Conservation (phyloP, 2,888 invertebrate species). For the Mythimna pallens region DNA sequence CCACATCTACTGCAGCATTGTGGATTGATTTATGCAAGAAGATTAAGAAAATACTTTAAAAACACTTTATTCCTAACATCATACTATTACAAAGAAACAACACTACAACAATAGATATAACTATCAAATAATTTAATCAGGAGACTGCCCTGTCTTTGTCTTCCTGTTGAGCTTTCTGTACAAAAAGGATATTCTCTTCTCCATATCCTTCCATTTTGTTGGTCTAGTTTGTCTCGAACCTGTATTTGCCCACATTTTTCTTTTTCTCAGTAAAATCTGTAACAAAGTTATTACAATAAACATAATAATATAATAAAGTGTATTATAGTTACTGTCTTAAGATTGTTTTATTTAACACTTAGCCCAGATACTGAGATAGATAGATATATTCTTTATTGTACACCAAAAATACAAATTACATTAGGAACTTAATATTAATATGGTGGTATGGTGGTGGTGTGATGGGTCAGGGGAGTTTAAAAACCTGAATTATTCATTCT, state of each 20-base stretch:
- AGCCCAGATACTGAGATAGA: too few species aligned
- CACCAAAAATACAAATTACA: too few species aligned
- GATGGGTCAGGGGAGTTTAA: too few species aligned
- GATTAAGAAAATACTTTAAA: constrained; percentile 1
- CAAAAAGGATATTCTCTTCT: constrained; percentile 93
- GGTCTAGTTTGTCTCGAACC: constrained; percentile 92
- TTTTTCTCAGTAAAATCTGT: constrained; percentile 92
- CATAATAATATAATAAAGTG: constrained; percentile 6
- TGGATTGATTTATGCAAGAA: neutral
- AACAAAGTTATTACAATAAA: constrained; percentile 47
- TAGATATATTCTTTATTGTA: too few species aligned
- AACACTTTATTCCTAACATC: constrained; percentile 49
- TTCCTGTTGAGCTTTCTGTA: constrained; percentile 95
- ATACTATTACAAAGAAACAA: constrained; percentile 15
- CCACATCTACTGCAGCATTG: too few species aligned
- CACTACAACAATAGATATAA: constrained; percentile 40
- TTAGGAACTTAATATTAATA: too few species aligned
- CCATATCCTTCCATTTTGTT: constrained; percentile 94
- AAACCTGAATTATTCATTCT: too few species aligned
- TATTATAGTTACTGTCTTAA: neutral
- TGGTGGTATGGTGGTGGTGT: too few species aligned
- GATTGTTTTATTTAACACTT: constrained; percentile 1
- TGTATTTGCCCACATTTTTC: constrained; percentile 91
- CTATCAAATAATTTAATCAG: constrained; percentile 70
- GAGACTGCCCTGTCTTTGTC: constrained; percentile 92